Conservation (phyloP, 1,140 invertebrate species). For the Drosophila arawakana region DNA sequence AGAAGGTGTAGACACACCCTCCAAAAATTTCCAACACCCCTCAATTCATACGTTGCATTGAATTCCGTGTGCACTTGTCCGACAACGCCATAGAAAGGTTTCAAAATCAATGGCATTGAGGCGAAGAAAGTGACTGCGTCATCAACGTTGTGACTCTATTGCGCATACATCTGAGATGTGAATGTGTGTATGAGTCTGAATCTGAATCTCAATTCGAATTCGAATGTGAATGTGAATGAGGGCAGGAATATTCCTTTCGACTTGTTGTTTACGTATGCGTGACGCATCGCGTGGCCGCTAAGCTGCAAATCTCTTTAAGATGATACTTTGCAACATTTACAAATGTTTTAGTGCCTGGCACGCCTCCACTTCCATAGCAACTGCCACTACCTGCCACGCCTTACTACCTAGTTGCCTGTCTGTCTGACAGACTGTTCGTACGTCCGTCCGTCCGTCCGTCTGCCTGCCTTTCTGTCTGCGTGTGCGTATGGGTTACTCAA, state of each 20-base stretch:
- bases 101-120: conserved; percentile 27
- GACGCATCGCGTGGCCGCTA: conserved; percentile 78
- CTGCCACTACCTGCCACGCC: neutral
- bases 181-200: neutral
- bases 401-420: too few relatives aligned
- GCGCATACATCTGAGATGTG: conserved; percentile 49
- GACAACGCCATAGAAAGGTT: conserved; percentile 9
- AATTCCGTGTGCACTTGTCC: conserved; percentile 38
- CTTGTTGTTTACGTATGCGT: conserved; percentile 77
- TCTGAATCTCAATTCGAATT: too few relatives aligned
- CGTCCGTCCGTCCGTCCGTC: conserved; percentile 1
- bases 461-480: neutral
- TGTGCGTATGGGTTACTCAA: conserved; percentile 25
- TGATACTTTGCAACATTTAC: conserved; percentile 83
- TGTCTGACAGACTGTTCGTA: neutral
- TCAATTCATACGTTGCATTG: conserved; percentile 30
- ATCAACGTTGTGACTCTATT: conserved; percentile 38
- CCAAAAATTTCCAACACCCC: conserved; percentile 9
- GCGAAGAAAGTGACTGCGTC: conserved; percentile 16
- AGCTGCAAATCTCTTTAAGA: conserved; percentile 83
- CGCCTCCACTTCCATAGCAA: neutral
- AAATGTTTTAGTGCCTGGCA: conserved; percentile 74
- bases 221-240: conserved; percentile 1
- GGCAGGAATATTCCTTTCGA: conserved; percentile 33
- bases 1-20: conserved; percentile 42